Evolutionary conservation across 2,888 invertebrate species (phyloP).

Genomic region (Leucozona laternaria): DNA sequence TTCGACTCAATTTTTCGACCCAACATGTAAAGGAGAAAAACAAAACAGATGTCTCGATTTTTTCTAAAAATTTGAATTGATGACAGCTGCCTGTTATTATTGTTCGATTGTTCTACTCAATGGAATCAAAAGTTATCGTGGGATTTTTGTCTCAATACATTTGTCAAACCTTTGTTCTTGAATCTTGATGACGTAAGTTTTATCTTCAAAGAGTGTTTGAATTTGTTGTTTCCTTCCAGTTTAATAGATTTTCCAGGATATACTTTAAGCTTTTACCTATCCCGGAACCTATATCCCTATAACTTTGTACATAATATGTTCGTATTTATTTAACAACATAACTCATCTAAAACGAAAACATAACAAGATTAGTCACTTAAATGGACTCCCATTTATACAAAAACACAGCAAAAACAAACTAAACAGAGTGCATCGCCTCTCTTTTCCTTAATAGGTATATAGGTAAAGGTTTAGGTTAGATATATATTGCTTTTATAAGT

Average conservation of each 20-base stretch:
- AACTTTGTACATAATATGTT: background rate
- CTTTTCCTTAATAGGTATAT: slow-evolving; percentile 14
- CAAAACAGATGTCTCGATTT: no score
- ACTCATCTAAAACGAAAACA: slow-evolving; percentile 25
- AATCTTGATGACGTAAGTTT: no score
- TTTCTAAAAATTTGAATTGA: no score
- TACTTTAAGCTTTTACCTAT: background rate
- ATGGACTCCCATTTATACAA: slow-evolving; percentile 55
- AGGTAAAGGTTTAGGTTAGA: no score
- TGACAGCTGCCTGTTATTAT: no score
- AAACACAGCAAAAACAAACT: background rate
- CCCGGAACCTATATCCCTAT: background rate
- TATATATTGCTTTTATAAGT: slow-evolving; percentile 53
- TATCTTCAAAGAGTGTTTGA: background rate
- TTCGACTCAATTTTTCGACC: no score
- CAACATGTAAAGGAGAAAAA: no score
- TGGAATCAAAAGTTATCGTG: no score
- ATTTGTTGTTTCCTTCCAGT: background rate
- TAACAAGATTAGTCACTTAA: slow-evolving; percentile 73
- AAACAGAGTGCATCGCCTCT: slow-evolving; percentile 60
- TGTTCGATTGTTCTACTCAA: no score
- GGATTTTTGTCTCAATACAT: no score
- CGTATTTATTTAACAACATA: background rate
- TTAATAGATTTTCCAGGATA: background rate
- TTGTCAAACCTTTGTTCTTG: no score